phyloP scores from a whole-genome alignment of 2,797 vertebrate genomes.

The Borostomias antarcticus region DNA sequence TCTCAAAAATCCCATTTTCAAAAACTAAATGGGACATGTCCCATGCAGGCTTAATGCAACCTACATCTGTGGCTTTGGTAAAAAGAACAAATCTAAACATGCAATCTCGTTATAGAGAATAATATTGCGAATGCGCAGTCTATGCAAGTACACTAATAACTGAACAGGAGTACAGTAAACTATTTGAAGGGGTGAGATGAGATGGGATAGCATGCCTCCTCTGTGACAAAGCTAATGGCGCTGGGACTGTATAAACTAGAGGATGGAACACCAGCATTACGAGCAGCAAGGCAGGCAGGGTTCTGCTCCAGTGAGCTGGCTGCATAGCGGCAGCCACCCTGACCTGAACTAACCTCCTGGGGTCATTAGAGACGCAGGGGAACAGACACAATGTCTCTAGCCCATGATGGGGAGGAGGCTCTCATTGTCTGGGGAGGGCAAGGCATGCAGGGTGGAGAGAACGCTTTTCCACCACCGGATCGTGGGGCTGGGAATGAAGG shows the following conservation, averaged over 20 bases:
- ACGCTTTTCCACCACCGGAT: not conserved
- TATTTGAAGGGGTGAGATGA: not conserved
- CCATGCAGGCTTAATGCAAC: no score
- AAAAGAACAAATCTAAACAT: no score
- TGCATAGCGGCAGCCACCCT: conserved; percentile 9
- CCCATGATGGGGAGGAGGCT: conserved; percentile 9
- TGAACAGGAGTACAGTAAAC: not conserved
- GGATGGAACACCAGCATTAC: not conserved
- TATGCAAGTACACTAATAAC: no score
- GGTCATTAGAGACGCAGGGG: conserved; percentile 24
- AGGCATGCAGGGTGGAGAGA: not conserved
- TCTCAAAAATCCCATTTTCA: no score
- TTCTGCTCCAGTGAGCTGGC: conserved; percentile 25
- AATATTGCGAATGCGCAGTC: no score
- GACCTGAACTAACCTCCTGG: conserved; percentile 17
- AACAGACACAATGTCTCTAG: conserved; percentile 25
- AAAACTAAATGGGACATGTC: no score
- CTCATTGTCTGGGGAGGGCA: not conserved
- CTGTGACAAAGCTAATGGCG: not conserved
- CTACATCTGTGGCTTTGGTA: no score
- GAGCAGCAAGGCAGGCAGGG: conserved; percentile 25
- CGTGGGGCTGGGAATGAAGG: not conserved
- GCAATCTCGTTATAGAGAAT: no score
- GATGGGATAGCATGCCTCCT: not conserved
- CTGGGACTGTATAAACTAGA: not conserved